phyloP scores from a whole-genome alignment of 2,888 invertebrate genomes.

The Erebia palarica region DNA sequence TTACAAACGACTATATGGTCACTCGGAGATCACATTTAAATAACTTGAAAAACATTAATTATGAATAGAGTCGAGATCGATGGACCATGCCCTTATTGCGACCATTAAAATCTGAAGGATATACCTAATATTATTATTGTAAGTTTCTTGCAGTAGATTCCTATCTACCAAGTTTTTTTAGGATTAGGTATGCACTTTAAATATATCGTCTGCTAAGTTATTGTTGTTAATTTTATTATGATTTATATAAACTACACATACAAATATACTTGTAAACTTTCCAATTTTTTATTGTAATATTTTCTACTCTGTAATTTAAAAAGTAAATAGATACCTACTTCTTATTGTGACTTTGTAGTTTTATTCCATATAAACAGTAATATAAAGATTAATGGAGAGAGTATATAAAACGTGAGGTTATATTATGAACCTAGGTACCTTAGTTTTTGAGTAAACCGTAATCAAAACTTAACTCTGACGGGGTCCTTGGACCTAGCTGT shows the following conservation, averaged over 20 bases:
- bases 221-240: conserved; percentile 12
- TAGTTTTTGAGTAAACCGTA: conserved; percentile 24
- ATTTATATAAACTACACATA: not conserved
- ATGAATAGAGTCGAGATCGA: not conserved
- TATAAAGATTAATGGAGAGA: not conserved
- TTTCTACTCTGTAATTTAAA: not conserved
- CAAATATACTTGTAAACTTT: not conserved
- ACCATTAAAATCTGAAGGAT: not conserved
- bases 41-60: no score
- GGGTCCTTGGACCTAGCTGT: conserved; percentile 57
- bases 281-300: conserved; percentile 1
- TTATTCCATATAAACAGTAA: conserved; percentile 10
- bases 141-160: no score
- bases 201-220: not conserved
- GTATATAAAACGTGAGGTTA: no score
- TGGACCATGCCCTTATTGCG: conserved; percentile 2
- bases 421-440: not conserved
- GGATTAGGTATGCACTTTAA: no score
- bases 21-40: no score
- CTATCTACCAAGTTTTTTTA: no score
- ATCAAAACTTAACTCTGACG: conserved; percentile 62
- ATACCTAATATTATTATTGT: no score
- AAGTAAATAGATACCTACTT: conserved; percentile 11
- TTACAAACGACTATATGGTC: no score
- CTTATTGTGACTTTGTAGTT: conserved; percentile 14